Evolutionary conservation across 1,140 invertebrate genomes (phyloP).

Genomic region (Periplaneta americana): DNA sequence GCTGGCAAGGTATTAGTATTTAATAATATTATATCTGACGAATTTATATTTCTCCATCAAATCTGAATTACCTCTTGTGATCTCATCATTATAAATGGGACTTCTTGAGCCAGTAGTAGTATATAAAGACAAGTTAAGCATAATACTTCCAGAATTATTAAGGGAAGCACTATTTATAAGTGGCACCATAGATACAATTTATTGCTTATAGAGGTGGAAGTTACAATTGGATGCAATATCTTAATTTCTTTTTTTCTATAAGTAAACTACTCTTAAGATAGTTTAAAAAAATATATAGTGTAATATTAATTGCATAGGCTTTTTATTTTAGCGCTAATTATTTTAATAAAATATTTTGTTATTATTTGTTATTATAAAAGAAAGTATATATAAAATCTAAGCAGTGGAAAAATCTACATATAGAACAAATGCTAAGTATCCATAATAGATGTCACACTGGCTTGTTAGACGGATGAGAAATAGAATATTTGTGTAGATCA

Average conservation of each 20-base stretch:
- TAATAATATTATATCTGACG: too few species aligned
- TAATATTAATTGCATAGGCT: background rate
- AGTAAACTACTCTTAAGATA: background rate
- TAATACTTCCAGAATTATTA: background rate
- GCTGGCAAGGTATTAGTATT: too few species aligned
- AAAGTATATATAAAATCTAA: background rate
- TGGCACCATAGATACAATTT: background rate
- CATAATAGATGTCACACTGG: background rate
- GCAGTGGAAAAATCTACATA: background rate
- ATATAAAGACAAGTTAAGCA: background rate
- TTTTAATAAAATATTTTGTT: background rate
- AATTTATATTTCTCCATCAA: too few species aligned
- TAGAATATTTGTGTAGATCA: background rate
- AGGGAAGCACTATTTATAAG: background rate
- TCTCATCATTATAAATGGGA: background rate
- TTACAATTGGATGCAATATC: background rate
- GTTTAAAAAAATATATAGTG: background rate
- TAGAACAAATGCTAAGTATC: background rate
- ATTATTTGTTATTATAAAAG: background rate
- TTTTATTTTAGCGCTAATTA: background rate
- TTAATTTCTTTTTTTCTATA: background rate
- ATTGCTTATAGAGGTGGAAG: background rate
- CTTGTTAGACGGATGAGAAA: background rate
- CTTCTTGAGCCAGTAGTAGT: background rate
- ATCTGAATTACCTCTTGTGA: background rate